Base-by-base conservation (phyloP, 1,140 invertebrate genomes). In the Calephelis nemesis region DNA sequence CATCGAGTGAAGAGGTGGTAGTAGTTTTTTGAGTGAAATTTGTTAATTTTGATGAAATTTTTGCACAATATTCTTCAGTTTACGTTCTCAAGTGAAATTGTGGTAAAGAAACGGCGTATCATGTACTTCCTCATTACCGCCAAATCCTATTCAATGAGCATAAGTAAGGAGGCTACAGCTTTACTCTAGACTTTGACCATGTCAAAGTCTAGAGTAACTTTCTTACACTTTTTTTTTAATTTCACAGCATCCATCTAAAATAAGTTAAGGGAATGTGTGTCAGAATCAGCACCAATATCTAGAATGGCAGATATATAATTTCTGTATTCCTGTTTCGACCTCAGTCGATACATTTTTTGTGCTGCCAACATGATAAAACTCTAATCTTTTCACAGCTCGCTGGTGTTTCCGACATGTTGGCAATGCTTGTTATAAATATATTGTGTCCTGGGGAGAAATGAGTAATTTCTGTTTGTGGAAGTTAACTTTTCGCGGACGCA, bases 331-430 rank as follows among this genome's bases (percentile, higher is more conserved):
- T 58, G 30, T 58, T 58, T 58, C 54, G 54, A 58, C 10, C 54
- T 30, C 10, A 58, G 54, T 12, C 54, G 30, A 58, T 58, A 58
- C 12, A 58, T 58, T 58, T 58, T 19, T 19, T 58, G 7, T 40
- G 19, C 10, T 58, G 54, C 54, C 54, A 58, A 58, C 54, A 58
- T 58, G 30, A 58, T 58, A 58, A 58, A 58, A 58, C 52, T 30
- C 30, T 58, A 58, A 58, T 58, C 52, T 39, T 58, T 58, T 58
- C 52, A 58, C 52, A 30, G 52, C 52, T 58, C 52, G 52, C 52
- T 58, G 52, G 30, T 15, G 52, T 58, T 58, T 58, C 52, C 52
- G 52, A 39, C 52, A 39, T 13, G 30, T 58, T 30, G 19, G 19
- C 52, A 30, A 58, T 54, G 15, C 10, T 30, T 58, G 9, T 11